These are phyloP conservation scores for Porites cylindrica DNA, from an alignment of 92 coral and sea anemone genomes.

Conservation along the genomic window DNA sequence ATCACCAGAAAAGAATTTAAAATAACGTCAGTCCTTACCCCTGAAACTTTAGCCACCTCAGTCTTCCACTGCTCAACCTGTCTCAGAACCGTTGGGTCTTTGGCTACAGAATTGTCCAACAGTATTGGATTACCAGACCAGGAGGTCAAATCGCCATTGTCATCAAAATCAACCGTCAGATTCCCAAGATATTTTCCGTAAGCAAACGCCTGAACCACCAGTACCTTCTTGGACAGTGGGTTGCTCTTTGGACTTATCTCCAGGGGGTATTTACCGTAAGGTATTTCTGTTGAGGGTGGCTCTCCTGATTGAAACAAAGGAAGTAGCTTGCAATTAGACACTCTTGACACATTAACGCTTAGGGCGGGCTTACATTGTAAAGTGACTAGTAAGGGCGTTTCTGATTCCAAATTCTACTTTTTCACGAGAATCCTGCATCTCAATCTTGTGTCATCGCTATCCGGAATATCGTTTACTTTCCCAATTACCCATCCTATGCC, in stretches of 20 bases:
- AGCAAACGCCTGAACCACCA: slow-evolving; percentile 88
- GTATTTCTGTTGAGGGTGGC: slow-evolving; percentile 77
- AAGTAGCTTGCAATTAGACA: no score
- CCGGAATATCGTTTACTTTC: no score
- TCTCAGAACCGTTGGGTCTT: slow-evolving; percentile 53
- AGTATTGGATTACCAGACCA: slow-evolving; percentile 94
- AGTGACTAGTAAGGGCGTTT: no score
- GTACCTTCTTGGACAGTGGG: slow-evolving; percentile 58
- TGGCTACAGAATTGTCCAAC: slow-evolving; percentile 65
- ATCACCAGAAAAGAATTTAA: no score
- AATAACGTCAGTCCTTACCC: slow-evolving; percentile 46
- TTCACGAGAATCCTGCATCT: no score
- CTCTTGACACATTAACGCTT: neutral
- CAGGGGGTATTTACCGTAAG: slow-evolving; percentile 85
- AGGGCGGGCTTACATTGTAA: neutral
- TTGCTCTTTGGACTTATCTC: slow-evolving; percentile 73
- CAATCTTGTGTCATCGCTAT: no score
- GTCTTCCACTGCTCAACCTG: slow-evolving; percentile 71
- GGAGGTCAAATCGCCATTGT: slow-evolving; percentile 69
- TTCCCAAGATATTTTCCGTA: slow-evolving; percentile 87
- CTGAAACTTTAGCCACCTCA: slow-evolving; percentile 67
- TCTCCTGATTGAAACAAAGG: slow-evolving; percentile 44
- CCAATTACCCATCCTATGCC: no score
- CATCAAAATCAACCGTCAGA: slow-evolving; percentile 83
- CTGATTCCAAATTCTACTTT: no score